Evolutionary conservation across 2,797 vertebrate genomes (phyloP), one percentile per base, ranked within the genome.

Genomic region (Okamejei kenojei): DNA sequence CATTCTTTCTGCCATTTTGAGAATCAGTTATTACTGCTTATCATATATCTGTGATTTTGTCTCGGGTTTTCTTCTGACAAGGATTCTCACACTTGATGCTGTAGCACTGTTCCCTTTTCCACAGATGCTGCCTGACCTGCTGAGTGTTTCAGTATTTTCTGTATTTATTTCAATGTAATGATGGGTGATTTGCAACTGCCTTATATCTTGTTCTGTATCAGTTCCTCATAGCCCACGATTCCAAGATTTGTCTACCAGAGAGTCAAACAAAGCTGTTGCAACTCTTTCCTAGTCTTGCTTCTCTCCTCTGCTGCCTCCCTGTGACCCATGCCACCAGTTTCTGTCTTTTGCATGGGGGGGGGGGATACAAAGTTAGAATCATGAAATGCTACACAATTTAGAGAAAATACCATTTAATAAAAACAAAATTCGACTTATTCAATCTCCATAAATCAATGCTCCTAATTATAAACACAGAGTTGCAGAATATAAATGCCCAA

Each of bases 351-450:
- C 26, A 61, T 65, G 63, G 65, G 65, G 65, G 63, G 63, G 0
- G 63, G 9, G 63, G 23, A 84, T 13, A 84, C 11, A 45, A 6
- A 10, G 81, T 84, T 58, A 10, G 26, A 61, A 15, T 84, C 54
- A 61, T 29, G 54, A 63, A 88, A 68, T 68, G 84, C 35, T n/a
- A 88, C 84, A 61, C 26, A 61, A 84, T 84, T 84, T 84, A 29
- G n/a, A 54, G 81, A 84, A 84, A 82, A 61, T 84, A 29, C 26
- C n/a, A 88, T 68, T 88, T 88, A 88, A 88, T 35, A 35, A 68
- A 68, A 88, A 2, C 84, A 88, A 88, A 32, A 35, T 88, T 65
- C 68, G 61, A 88, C 84, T 88, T 88, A 32, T 32, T 35, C 63
- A 35, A 63, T 35, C 63, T 19, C 63, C 84, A 88, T 88, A 88